Base-by-base conservation (phyloP, 2,113 vertebrate genomes). In the Passer domesticus region DNA sequence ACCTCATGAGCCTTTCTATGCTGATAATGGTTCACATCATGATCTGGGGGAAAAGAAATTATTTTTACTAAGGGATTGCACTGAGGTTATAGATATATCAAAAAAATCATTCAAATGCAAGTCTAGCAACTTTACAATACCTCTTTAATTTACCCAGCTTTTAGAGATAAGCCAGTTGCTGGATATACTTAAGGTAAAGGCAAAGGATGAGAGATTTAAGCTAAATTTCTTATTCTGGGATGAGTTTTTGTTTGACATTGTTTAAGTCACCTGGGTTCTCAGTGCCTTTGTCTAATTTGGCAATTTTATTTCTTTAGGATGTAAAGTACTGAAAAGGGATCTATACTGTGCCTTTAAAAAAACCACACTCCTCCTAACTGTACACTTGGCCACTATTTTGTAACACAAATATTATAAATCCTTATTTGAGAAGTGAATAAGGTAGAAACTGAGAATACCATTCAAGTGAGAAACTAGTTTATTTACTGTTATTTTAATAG, bases 51-150 rank as follows among this genome's bases (percentile, higher is more conserved):
- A 35, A 95, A 89, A 95, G 9, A 37, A 92, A 67, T 30, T 50
- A 43, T 87, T 95, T 94, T 94, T 83, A 91, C 82, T 85, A 87
- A 87, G 76, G 37, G 58, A 89, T 79, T 94, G 73, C 58, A 87
- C 20, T 75, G 41, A 64, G 18, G 25, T 43, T 95, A 58, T 66
- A 83, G 47, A 82, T 66, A 30, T 19, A 70, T 74, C 15, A 46
- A 87, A 78, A 70, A 85, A 88, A 52, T 13, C n/a, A 92, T 47
- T 73, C 83, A 78, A 60, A 78, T 72, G 49, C 11, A 24, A 94
- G 6, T 53, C 41, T 43, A 86, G 49, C 18, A 89, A 63, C 16
- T 78, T 72, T 37, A 86, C 49, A 78, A 83, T 68, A n/a, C 10
- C 19, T 59, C 49, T 89, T 83, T 59, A 83, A 95, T 88, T 88